Evolutionary conservation across 1,140 invertebrate species (phyloP), one percentile per base, ranked within the genome.

Genomic region (Cotesia vestalis): DNA sequence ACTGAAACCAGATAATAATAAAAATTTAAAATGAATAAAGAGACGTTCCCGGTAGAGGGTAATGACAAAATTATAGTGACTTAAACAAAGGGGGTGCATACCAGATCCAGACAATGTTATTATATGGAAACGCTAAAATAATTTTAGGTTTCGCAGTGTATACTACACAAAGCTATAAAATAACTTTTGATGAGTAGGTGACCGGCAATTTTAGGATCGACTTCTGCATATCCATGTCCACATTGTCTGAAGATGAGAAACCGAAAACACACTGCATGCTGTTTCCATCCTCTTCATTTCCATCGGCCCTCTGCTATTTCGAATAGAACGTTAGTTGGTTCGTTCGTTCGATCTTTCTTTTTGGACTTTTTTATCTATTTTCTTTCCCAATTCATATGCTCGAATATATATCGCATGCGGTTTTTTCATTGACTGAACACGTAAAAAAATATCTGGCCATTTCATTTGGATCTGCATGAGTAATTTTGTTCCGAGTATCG

Each of bases 41-140:
- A 78, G 73, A 76, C 77, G 69, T 66, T 72, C 72, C 73, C 76
- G 74, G 70, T 64, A 71, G 61, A 69, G 75, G 71, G 75, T 81
- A 79, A 81, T 81, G 78, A 79, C 77, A 81, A 81, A 75, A 81
- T 81, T 79, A 78, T 73, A 73, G 77, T 79, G 75, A 81, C 78
- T 78, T 75, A 81, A 76, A 73, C 51, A 75, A 71, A 64, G 67
- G 64, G 61, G 51, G 35, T 38, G 55, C 12, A 66, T 59, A 34
- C 52, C 17, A 64, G 51, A 20, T 73, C 73, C 76, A 75, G 76
- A 79, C 79, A 78, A 79, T 79, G 70, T 79, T 78, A 81, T 81
- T 79, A 79, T 46, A 46, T 72, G 73, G 70, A 71, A 78, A 76
- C 72, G 76, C 75, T 77, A 60, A 75, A 73, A 72, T 81, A 81